Conservation (phyloP, 1,140 invertebrate genomes). For the Oedothorax gibbosus region DNA sequence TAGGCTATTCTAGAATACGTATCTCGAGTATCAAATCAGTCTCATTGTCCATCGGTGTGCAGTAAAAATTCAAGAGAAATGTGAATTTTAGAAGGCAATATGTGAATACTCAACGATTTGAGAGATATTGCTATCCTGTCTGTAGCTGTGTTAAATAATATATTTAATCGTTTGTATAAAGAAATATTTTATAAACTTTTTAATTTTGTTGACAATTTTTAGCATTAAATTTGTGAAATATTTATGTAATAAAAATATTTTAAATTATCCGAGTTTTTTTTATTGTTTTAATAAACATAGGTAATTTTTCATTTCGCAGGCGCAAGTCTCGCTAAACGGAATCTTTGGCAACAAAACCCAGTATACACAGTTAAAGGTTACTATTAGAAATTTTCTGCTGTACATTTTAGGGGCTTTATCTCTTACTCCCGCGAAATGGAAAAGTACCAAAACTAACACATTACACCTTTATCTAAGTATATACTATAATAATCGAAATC, state of each 20-base stretch:
- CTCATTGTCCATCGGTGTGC: slow-evolving; percentile 20
- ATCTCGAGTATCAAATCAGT: slow-evolving; percentile 28
- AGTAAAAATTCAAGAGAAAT: slow-evolving; percentile 7
- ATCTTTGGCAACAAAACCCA: too few species aligned
- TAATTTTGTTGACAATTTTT: slow-evolving; percentile 47
- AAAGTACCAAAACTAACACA: too few species aligned
- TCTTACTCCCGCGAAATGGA: too few species aligned
- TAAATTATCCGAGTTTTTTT: background rate
- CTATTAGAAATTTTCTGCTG: too few species aligned
- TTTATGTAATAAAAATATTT: slow-evolving; percentile 36
- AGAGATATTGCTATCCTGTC: slow-evolving; percentile 1
- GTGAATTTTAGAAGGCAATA: background rate
- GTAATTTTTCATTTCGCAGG: too few species aligned
- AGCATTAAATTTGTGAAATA: slow-evolving; percentile 33
- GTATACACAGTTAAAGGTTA: too few species aligned
- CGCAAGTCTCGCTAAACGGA: too few species aligned
- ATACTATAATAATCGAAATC: too few species aligned
- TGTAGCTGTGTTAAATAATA: slow-evolving; percentile 23
- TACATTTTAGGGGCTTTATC: too few species aligned
- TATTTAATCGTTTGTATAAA: slow-evolving; percentile 53
- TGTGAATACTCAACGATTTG: slow-evolving; percentile 4
- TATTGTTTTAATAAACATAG: too few species aligned
- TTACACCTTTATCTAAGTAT: too few species aligned
- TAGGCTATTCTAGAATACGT: slow-evolving; percentile 51
- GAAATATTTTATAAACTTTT: slow-evolving; percentile 19